Conservation (phyloP, 2,888 invertebrate genomes). For the Pegoplata infirma region DNA sequence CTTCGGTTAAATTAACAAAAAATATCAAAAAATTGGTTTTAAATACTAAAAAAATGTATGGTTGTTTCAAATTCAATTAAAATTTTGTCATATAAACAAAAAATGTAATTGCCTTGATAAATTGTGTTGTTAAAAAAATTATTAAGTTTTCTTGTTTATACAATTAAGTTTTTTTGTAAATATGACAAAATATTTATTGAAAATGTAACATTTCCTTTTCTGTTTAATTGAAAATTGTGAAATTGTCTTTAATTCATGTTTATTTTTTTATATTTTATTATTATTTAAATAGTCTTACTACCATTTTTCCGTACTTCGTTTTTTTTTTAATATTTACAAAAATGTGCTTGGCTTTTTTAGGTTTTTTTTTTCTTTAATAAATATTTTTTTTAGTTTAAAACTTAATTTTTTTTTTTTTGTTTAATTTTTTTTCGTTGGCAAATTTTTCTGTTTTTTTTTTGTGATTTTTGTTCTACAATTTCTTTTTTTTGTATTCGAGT, state of each 20-base stretch:
- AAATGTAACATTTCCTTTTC: too few relatives aligned
- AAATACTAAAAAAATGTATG: too few relatives aligned
- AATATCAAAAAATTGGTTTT: too few relatives aligned
- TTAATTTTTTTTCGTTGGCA: conserved; percentile 57
- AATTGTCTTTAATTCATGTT: neutral
- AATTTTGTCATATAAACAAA: too few relatives aligned
- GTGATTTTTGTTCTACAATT: conserved; percentile 28
- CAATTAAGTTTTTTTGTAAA: too few relatives aligned
- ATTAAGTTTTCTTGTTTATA: too few relatives aligned
- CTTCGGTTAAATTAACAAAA: too few relatives aligned
- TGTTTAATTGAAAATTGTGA: too few relatives aligned
- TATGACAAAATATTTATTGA: too few relatives aligned
- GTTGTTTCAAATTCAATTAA: too few relatives aligned
- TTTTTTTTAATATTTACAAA: conserved; percentile 53
- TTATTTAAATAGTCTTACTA: conserved; percentile 53
- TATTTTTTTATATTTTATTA: neutral
- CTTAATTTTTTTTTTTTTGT: conserved; percentile 17
- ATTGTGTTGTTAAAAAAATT: too few relatives aligned
- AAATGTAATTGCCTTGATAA: too few relatives aligned
- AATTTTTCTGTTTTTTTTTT: conserved; percentile 53
- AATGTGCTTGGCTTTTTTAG: conserved; percentile 26
- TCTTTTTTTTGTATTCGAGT: conserved; percentile 16
- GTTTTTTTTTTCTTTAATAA: conserved; percentile 39
- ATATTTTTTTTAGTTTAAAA: conserved; percentile 41
- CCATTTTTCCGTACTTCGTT: conserved; percentile 54